Conservation (phyloP, 1,140 invertebrate genomes). For the Eurosta solidaginis region DNA sequence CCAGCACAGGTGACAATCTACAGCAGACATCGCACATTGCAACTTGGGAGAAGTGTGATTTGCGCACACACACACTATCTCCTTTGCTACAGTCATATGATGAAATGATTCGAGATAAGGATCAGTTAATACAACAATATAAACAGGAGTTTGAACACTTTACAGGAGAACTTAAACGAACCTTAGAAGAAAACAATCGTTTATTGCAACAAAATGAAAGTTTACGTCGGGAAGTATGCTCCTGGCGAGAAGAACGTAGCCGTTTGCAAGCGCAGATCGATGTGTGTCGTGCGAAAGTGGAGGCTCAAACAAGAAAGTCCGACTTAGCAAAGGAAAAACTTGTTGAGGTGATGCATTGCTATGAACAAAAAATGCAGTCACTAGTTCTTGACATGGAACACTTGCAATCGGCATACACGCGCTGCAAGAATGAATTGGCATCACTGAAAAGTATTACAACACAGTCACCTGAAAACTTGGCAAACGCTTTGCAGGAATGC, state of each 20-base stretch:
- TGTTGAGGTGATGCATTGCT: conserved; percentile 65
- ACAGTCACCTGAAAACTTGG: conserved; percentile 61
- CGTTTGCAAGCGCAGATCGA: conserved; percentile 54
- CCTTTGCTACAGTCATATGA: conserved; percentile 72
- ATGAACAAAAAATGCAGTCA: conserved; percentile 66
- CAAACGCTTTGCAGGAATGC: conserved; percentile 68
- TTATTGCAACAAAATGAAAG: conserved; percentile 65
- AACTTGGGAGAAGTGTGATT: conserved; percentile 31
- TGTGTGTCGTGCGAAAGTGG: conserved; percentile 52
- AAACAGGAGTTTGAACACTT: conserved; percentile 67
- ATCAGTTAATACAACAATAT: conserved; percentile 67
- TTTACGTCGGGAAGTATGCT: conserved; percentile 62
- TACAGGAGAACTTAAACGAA: conserved; percentile 65
- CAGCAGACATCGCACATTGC: background rate
- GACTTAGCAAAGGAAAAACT: conserved; percentile 65
- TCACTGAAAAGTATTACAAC: conserved; percentile 64
- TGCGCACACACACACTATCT: conserved; percentile 59
- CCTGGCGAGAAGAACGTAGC: conserved; percentile 54
- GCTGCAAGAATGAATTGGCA: conserved; percentile 64
- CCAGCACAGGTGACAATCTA: background rate
- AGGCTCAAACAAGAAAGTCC: conserved; percentile 59
- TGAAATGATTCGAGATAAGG: conserved; percentile 69
- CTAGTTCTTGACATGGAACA: conserved; percentile 66
- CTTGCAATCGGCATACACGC: conserved; percentile 64
- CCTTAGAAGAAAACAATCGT: conserved; percentile 68